These are phyloP conservation scores for Rhagoletis pomonella DNA, from an alignment of 1,140 invertebrate genomes.

Conservation along the genomic window DNA sequence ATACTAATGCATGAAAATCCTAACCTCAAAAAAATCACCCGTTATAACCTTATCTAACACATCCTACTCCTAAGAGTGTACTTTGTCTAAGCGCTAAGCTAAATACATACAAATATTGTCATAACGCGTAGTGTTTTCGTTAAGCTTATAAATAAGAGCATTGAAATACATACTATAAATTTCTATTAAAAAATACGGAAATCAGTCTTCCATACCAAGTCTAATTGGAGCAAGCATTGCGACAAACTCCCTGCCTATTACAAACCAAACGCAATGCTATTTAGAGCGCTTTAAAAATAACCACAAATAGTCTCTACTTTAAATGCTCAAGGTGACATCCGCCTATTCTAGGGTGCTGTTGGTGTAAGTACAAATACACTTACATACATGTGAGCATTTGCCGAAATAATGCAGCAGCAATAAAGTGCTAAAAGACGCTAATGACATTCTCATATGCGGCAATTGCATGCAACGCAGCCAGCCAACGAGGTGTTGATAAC, in stretches of 20 bases:
- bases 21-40: too few species aligned
- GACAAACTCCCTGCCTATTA: background rate
- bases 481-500: background rate
- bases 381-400: background rate
- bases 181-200: too few species aligned
- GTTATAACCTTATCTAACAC: too few species aligned
- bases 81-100: too few species aligned
- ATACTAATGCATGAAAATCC: too few species aligned
- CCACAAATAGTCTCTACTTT: background rate
- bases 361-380: background rate
- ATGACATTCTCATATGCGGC: conserved; percentile 21
- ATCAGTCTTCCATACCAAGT: too few species aligned
- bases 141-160: too few species aligned
- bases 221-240: too few species aligned
- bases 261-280: background rate
- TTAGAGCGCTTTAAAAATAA: conserved; percentile 50
- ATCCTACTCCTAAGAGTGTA: too few species aligned
- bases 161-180: too few species aligned
- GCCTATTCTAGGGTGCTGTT: background rate
- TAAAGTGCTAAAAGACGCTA: background rate
- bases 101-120: too few species aligned
- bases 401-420: background rate
- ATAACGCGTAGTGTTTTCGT: too few species aligned
- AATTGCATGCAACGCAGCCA: background rate
- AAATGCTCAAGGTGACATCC: conserved; percentile 35